A percentile compares a stretch with the other conserved stretches of the same genome.
Evolutionary conservation across 2,113 vertebrate genomes (phyloP).

Genomic region (Daboia siamensis): DNA sequence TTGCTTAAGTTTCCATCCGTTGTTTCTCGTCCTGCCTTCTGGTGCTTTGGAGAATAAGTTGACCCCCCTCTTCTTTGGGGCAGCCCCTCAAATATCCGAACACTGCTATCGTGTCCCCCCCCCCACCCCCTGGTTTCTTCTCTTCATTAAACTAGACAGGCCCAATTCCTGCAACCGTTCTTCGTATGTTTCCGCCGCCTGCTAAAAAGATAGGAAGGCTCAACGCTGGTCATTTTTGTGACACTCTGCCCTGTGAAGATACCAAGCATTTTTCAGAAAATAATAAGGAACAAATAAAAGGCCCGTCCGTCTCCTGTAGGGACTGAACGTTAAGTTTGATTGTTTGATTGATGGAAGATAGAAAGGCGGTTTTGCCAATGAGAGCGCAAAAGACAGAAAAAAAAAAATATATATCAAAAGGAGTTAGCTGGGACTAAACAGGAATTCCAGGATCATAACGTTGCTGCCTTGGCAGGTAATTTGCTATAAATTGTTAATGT

Average conservation of each 20-base stretch:
- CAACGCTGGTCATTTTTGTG: neutral
- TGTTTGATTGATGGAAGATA: neutral
- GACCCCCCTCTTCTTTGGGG: neutral
- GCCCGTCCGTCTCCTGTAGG: neutral
- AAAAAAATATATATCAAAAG: no score
- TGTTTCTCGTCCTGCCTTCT: no score
- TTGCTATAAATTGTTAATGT: conserved; percentile 83
- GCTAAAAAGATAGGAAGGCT: neutral
- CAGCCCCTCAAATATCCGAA: neutral
- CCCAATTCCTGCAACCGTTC: neutral
- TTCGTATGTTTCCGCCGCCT: neutral
- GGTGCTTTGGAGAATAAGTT: neutral
- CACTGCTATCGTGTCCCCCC: neutral
- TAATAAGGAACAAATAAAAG: neutral
- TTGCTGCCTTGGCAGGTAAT: conserved; percentile 76
- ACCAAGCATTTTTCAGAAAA: neutral
- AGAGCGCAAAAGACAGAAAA: conserved; percentile 45
- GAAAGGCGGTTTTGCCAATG: neutral
- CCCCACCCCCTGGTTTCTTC: neutral
- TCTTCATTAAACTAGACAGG: neutral
- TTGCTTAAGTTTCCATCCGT: neutral
- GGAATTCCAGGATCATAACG: conserved; percentile 58
- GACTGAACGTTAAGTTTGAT: neutral
- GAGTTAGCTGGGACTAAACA: conserved; percentile 34
- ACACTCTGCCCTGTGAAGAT: neutral